Evolutionary conservation across 1,140 invertebrate genomes (phyloP).

Genomic region (Holcopasites calliopsidis): DNA sequence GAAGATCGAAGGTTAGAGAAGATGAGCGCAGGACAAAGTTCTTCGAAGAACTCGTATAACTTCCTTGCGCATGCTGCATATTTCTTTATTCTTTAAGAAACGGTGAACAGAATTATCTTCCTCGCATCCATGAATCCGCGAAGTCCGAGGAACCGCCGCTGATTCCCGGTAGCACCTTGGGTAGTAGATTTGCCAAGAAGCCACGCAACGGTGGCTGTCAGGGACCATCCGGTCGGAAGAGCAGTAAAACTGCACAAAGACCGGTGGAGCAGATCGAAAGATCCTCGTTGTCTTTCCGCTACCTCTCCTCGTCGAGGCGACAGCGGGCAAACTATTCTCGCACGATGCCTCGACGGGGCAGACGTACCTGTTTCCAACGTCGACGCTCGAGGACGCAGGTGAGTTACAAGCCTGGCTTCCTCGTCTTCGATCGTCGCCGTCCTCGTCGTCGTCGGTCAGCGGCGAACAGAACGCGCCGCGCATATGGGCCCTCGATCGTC

Average conservation of each 20-base stretch:
- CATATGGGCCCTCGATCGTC: conserved; percentile 36
- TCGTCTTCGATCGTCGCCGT: conserved; percentile 33
- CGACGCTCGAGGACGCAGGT: conserved; percentile 25
- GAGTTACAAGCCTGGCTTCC: conserved; percentile 36
- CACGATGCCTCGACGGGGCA: conserved; percentile 12
- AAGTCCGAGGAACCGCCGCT: not conserved
- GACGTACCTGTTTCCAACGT: conserved; percentile 39
- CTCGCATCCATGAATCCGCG: not conserved
- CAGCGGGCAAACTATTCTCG: conserved; percentile 15
- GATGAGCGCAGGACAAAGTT: not conserved
- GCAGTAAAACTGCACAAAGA: not conserved
- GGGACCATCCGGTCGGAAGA: too few species aligned
- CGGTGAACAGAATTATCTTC: too few species aligned
- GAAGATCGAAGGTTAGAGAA: not conserved
- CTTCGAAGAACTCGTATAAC: too few species aligned
- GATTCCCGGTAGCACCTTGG: not conserved
- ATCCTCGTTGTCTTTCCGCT: not conserved
- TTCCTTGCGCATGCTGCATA: too few species aligned
- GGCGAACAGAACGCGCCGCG: conserved; percentile 4
- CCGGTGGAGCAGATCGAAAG: not conserved
- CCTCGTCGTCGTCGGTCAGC: conserved; percentile 9
- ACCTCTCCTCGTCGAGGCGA: conserved; percentile 5
- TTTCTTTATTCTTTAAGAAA: too few species aligned
- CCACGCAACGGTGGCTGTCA: not conserved
- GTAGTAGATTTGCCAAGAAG: not conserved